Percentiles rank a stretch among this genome's conserved stretches.
Evolutionary conservation across 2,888 invertebrate genomes (phyloP).

Genomic region (Osmoderma eremita): DNA sequence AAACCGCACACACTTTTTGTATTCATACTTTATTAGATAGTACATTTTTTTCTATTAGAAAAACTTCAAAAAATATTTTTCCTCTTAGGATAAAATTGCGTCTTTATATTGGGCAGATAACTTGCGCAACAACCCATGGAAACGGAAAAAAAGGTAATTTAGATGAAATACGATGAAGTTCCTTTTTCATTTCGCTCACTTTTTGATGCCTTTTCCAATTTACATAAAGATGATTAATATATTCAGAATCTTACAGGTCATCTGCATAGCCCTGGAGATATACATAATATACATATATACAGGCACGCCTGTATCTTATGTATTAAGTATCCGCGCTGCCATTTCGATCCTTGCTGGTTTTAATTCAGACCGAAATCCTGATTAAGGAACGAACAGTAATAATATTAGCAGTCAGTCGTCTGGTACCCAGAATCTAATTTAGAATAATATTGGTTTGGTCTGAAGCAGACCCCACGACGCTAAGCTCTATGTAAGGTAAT

Average conservation of each 20-base stretch:
- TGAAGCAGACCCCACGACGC: conserved; percentile 10
- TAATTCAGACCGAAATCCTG: conserved; percentile 27
- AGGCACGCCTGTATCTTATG: neutral
- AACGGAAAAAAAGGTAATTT: no score
- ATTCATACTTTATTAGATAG: neutral
- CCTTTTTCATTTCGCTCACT: neutral
- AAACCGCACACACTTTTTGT: no score
- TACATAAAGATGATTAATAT: neutral
- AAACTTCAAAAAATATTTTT: neutral
- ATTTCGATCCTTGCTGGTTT: conserved; percentile 4
- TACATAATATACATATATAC: neutral
- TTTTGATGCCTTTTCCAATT: neutral
- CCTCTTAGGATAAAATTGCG: neutral
- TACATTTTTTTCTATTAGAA: no score
- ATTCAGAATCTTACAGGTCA: neutral
- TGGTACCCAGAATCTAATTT: conserved; percentile 29
- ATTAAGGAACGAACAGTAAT: conserved; percentile 32
- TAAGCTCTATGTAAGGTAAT: conserved; percentile 23
- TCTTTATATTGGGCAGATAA: neutral
- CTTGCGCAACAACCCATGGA: no score
- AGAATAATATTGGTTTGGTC: conserved; percentile 34
- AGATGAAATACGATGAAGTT: neutral
- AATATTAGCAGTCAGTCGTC: conserved; percentile 34
- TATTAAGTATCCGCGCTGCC: no score
- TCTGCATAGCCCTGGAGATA: neutral